Percentiles rank a stretch among this genome's conserved stretches.
Evolutionary conservation across 2,113 vertebrate genomes (phyloP).

Genomic region (Equus quagga): DNA sequence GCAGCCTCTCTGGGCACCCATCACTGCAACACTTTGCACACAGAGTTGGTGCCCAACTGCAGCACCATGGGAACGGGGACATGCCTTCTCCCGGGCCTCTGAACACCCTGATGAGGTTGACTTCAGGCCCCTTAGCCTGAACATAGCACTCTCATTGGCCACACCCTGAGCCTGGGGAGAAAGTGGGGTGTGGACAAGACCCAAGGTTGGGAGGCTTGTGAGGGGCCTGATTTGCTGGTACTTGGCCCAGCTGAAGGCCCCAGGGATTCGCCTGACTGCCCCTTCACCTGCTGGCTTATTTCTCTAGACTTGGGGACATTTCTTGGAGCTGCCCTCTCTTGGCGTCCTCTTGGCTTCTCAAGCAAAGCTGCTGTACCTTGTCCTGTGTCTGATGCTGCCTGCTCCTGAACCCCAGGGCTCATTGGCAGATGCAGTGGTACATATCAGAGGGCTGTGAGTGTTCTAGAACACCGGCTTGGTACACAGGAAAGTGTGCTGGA

Average conservation of each 20-base stretch:
- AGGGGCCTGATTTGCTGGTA: background rate
- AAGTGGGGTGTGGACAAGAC: background rate
- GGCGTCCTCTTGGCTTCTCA: background rate
- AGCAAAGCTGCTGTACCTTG: background rate
- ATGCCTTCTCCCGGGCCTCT: background rate
- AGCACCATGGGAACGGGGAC: background rate
- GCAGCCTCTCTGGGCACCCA: background rate
- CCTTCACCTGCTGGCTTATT: background rate
- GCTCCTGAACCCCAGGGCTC: background rate
- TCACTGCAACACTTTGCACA: background rate
- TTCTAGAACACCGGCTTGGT: background rate
- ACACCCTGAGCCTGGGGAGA: background rate
- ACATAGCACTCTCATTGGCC: background rate
- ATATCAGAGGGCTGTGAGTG: background rate
- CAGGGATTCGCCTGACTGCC: background rate
- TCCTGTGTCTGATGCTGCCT: background rate
- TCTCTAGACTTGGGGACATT: background rate
- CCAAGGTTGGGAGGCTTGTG: background rate
- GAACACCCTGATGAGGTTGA: background rate
- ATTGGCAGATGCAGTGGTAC: background rate
- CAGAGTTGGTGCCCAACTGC: background rate
- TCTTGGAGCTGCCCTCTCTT: background rate
- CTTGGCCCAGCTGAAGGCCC: background rate
- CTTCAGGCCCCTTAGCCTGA: background rate
- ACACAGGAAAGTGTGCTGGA: background rate